A percentile compares a stretch with the other conserved stretches of the same genome.
phyloP scores from a whole-genome alignment of 2,113 vertebrate genomes.

The Boulengeromyrus knoepffleri region DNA sequence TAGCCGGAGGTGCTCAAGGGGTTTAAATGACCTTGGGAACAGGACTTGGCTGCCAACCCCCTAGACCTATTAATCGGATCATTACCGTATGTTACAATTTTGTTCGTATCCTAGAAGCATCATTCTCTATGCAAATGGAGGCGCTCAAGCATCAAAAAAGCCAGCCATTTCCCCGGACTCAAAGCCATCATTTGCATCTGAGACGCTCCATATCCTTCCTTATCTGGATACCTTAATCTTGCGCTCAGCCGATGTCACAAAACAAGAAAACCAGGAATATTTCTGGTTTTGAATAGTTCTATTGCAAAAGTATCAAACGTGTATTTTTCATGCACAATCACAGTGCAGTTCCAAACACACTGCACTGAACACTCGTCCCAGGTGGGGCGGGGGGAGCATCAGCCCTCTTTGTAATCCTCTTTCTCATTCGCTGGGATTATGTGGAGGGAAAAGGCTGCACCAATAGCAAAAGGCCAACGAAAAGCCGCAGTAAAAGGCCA shows the following conservation, averaged over 20 bases:
- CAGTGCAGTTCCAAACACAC: background rate
- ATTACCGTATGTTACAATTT: slow-evolving; percentile 25
- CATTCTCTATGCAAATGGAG: slow-evolving; percentile 33
- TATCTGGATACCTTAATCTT: background rate
- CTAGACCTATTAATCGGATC: slow-evolving; percentile 27
- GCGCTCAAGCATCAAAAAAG: slow-evolving; percentile 15
- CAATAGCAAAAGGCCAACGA: background rate
- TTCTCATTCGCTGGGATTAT: background rate
- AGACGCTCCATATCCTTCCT: background rate
- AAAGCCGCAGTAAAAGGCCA: background rate
- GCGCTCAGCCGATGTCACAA: background rate
- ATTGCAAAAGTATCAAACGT: background rate
- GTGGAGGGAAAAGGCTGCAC: background rate
- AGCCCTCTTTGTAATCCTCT: background rate
- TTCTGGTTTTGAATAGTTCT: background rate
- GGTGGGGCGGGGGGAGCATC: background rate
- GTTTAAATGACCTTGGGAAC: slow-evolving; percentile 21
- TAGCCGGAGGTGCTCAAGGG: slow-evolving; percentile 4
- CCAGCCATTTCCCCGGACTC: background rate
- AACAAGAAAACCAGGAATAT: background rate
- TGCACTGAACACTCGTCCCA: background rate
- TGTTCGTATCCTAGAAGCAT: slow-evolving; percentile 4
- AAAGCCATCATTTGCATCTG: background rate
- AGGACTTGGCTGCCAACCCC: slow-evolving; percentile 16
- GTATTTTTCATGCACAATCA: background rate